These are phyloP conservation scores for Pipistrellus kuhlii DNA, from an alignment of 2,797 vertebrate species.

Conservation along the genomic window DNA sequence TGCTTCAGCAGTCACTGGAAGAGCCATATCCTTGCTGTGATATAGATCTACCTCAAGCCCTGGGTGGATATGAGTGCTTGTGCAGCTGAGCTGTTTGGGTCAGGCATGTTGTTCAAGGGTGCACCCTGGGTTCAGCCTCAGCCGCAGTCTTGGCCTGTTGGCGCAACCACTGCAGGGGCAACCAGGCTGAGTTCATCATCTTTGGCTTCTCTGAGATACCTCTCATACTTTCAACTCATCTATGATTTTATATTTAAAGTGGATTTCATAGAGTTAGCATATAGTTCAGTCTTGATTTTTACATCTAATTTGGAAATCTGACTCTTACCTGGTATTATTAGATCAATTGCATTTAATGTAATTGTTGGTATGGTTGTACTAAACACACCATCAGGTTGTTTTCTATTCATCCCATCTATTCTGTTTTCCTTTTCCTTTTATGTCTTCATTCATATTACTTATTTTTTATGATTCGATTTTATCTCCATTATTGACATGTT, in stretches of 20 bases:
- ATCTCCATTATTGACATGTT: background rate
- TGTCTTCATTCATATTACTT: background rate
- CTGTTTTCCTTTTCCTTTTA: background rate
- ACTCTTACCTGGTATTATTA: conserved; percentile 8
- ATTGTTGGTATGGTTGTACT: background rate
- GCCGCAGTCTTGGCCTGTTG: background rate
- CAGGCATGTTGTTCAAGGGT: background rate
- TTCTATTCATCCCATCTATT: background rate
- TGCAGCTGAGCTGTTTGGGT: background rate
- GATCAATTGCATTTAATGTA: background rate
- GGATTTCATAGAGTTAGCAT: background rate
- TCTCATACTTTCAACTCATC: background rate
- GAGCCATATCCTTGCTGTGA: background rate
- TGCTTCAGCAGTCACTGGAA: background rate
- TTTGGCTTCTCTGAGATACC: background rate
- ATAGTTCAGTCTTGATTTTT: conserved; percentile 10
- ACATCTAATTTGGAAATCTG: background rate
- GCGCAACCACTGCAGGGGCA: background rate
- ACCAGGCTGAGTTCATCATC: background rate
- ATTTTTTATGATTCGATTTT: background rate
- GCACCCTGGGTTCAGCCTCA: background rate
- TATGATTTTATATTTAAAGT: background rate
- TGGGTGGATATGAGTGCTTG: background rate
- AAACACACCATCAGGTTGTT: background rate
- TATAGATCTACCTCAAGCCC: conserved; percentile 77